phyloP scores from a whole-genome alignment of 2,113 vertebrate species.

The Salvelinus sp. region DNA sequence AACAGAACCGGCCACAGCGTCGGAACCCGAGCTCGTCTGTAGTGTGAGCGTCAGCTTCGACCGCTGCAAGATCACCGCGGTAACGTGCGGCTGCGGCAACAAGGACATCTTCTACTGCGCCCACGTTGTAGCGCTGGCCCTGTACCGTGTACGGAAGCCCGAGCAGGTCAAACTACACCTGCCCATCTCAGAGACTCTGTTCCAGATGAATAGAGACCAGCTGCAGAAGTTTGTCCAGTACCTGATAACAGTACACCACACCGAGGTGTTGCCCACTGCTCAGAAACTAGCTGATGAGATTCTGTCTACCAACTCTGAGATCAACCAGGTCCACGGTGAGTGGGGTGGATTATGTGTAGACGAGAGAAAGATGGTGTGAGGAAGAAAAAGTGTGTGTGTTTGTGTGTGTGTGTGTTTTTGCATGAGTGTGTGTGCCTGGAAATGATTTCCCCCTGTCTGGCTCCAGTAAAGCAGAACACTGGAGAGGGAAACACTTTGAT shows the following conservation, averaged over 20 bases:
- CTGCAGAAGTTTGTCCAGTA: conserved; percentile 92
- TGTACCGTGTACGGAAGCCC: conserved; percentile 88
- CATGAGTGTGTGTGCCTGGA: too few species aligned
- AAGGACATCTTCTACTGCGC: conserved; percentile 94
- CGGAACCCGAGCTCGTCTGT: conserved; percentile 87
- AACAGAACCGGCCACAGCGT: conserved; percentile 82
- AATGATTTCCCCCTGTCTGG: too few species aligned
- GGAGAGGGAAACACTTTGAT: too few species aligned
- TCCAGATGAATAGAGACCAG: conserved; percentile 93
- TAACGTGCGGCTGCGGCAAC: conserved; percentile 91
- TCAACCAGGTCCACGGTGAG: conserved; percentile 91
- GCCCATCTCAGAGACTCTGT: conserved; percentile 91
- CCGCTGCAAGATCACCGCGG: conserved; percentile 94
- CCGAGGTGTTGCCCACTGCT: conserved; percentile 89
- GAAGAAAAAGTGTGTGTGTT: neutral
- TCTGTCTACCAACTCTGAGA: conserved; percentile 89
- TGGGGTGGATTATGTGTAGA: too few species aligned
- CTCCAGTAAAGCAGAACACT: too few species aligned
- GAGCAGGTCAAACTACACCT: conserved; percentile 91
- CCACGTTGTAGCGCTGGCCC: conserved; percentile 86
- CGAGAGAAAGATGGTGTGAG: too few species aligned
- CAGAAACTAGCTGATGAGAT: conserved; percentile 91
- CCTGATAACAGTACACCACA: conserved; percentile 91
- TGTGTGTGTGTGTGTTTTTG: too few species aligned
- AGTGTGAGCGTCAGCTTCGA: conserved; percentile 92